Percentiles rank a stretch among this genome's conserved stretches.
phyloP scores from a whole-genome alignment of 2,888 invertebrate genomes.

The Rotaria magnacalcarata region DNA sequence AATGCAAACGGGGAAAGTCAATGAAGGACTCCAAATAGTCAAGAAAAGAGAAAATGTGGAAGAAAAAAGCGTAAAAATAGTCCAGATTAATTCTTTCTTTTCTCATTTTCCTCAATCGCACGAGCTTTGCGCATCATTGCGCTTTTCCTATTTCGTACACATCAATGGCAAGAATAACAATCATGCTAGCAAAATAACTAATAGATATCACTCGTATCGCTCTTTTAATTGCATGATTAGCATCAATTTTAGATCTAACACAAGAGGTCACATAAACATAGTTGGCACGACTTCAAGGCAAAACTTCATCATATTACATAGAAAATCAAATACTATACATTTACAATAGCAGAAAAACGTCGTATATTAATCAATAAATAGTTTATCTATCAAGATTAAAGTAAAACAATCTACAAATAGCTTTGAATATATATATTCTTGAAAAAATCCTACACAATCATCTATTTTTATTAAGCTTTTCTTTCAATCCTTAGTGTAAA shows the following conservation, averaged over 20 bases:
- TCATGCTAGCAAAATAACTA: not conserved
- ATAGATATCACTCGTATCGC: not conserved
- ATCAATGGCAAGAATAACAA: not conserved
- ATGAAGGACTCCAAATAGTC: not conserved
- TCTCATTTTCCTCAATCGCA: slow-evolving; percentile 22
- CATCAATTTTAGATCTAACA: not conserved
- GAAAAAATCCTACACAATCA: not conserved
- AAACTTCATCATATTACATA: not conserved
- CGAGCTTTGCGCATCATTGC: not conserved
- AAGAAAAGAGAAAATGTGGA: too few species aligned
- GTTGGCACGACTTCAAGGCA: not conserved
- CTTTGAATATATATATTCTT: too few species aligned
- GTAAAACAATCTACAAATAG: too few species aligned
- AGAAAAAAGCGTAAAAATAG: not conserved
- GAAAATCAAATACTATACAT: not conserved
- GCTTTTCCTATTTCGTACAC: slow-evolving; percentile 9
- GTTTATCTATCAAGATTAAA: too few species aligned
- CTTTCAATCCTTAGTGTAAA: not conserved
- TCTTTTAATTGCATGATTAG: not conserved
- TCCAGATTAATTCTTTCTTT: not conserved
- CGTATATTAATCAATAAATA: too few species aligned
- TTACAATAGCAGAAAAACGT: not conserved
- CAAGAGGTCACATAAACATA: not conserved
- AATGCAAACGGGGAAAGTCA: not conserved
- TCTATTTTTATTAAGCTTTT: not conserved